Percentiles rank a stretch among this genome's conserved stretches.
These are phyloP conservation scores for Synaphobranchus kaupii DNA, from an alignment of 2,797 vertebrate genomes.

Conservation along the genomic window DNA sequence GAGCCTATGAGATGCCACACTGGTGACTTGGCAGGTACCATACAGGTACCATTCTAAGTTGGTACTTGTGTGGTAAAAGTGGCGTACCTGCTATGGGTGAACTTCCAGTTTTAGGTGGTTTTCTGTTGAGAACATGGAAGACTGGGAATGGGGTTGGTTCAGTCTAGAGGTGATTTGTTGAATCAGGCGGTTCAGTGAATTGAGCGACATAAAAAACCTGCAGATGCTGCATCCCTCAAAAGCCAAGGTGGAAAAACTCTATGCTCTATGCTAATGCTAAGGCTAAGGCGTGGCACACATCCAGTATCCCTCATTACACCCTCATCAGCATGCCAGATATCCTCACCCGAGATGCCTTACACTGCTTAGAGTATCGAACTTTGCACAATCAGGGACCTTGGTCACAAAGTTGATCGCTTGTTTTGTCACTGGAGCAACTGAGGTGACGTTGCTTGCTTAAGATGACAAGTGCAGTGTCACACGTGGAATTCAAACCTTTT, in stretches of 20 bases:
- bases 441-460: background rate
- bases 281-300: background rate
- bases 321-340: background rate
- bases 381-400: background rate
- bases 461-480: background rate
- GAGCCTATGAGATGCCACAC: background rate
- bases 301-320: background rate
- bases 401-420: background rate
- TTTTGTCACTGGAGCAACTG: background rate
- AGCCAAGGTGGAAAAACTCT: background rate
- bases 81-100: background rate
- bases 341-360: background rate
- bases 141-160: background rate
- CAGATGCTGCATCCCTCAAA: background rate
- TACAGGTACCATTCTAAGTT: background rate
- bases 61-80: background rate
- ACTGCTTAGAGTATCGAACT: background rate
- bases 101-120: background rate
- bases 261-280: conserved; percentile 3
- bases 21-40: background rate
- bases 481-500: background rate
- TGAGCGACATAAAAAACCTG: background rate
- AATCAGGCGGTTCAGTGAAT: background rate
- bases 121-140: background rate
- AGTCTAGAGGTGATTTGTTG: background rate